Conservation (phyloP, 2,113 vertebrate species). For the Phrynocephalus versicolor region DNA sequence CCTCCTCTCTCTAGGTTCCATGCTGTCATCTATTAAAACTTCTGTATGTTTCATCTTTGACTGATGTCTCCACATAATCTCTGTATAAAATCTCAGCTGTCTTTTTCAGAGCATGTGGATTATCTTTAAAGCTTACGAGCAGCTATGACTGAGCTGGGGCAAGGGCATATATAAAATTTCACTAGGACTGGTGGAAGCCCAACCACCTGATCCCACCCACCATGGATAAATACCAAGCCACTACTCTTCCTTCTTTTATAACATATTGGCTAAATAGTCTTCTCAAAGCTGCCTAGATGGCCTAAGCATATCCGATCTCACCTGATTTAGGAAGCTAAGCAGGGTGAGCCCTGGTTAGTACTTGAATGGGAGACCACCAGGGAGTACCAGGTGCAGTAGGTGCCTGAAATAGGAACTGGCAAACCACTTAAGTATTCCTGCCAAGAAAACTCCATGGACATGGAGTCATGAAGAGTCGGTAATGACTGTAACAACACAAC, state of each 20-base stretch:
- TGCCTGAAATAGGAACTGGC: too few relatives aligned
- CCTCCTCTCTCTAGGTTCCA: conserved; percentile 40
- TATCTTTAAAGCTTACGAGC: neutral
- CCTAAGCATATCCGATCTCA: too few relatives aligned
- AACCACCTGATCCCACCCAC: neutral
- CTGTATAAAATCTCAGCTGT: conserved; percentile 28
- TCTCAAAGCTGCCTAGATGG: too few relatives aligned
- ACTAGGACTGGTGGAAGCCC: neutral
- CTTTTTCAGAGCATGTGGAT: neutral
- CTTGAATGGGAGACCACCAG: too few relatives aligned
- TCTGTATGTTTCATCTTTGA: conserved; percentile 13
- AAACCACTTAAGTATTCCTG: too few relatives aligned
- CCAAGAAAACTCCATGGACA: too few relatives aligned
- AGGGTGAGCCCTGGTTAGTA: too few relatives aligned
- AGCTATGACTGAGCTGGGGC: neutral
- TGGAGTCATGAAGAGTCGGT: too few relatives aligned
- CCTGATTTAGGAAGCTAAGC: too few relatives aligned
- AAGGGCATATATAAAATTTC: neutral
- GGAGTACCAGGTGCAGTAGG: too few relatives aligned
- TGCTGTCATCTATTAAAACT: conserved; percentile 44
- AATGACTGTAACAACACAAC: too few relatives aligned
- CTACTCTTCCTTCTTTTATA: neutral
- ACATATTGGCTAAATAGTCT: neutral
- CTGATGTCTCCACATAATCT: neutral
- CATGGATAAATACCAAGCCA: neutral